Evolutionary conservation across 2,888 invertebrate genomes (phyloP).

Genomic region (Polietes domitor): DNA sequence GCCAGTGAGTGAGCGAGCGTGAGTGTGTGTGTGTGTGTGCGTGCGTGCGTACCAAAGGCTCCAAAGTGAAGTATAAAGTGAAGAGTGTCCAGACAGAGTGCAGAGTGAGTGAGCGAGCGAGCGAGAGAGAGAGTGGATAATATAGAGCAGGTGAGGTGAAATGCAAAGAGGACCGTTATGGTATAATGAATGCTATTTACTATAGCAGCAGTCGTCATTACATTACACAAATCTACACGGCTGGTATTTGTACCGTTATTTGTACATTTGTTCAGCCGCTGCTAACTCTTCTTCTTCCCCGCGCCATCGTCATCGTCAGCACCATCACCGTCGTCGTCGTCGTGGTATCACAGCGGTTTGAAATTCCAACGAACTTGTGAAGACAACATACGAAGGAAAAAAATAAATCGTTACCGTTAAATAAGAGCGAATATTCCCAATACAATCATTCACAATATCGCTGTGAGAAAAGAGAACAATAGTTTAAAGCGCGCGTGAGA

Average conservation of each 20-base stretch:
- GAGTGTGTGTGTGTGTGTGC: slow-evolving; percentile 35
- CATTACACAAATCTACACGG: slow-evolving; percentile 56
- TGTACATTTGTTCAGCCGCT: too few species aligned
- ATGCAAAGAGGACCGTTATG: slow-evolving; percentile 53
- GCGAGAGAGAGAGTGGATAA: too few species aligned
- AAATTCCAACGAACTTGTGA: too few species aligned
- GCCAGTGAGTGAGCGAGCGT: slow-evolving; percentile 62
- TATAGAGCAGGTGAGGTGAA: slow-evolving; percentile 41
- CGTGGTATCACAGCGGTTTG: too few species aligned
- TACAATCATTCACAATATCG: slow-evolving; percentile 8
- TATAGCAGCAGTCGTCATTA: slow-evolving; percentile 13
- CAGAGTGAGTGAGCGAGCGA: too few species aligned
- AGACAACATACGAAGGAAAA: not conserved
- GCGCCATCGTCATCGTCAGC: too few species aligned
- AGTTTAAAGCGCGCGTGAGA: slow-evolving; percentile 12
- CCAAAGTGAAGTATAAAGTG: slow-evolving; percentile 60
- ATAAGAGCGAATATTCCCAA: not conserved
- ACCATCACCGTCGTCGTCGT: not conserved
- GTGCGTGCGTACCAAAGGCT: slow-evolving; percentile 53
- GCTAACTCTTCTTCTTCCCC: too few species aligned
- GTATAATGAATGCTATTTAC: slow-evolving; percentile 42
- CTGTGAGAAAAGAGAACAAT: too few species aligned
- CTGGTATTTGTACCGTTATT: too few species aligned
- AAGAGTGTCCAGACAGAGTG: slow-evolving; percentile 61
- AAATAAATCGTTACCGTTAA: slow-evolving; percentile 26